Base-by-base conservation (phyloP, 1,140 invertebrate species). In the Cephus cinctus region DNA sequence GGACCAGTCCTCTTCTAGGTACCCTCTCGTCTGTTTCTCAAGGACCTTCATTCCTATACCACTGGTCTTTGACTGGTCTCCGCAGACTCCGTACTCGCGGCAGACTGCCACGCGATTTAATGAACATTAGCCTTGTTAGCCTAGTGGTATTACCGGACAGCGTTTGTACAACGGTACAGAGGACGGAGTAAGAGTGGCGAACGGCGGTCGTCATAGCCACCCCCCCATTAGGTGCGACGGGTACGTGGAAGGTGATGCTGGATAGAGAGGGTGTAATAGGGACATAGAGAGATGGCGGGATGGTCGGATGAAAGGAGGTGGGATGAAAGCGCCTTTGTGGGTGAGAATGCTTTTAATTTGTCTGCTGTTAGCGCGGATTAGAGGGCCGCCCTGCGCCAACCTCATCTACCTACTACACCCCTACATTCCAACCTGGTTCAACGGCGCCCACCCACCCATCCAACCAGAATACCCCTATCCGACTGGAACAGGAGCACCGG, bases 91-190 rank as follows among this genome's bases (percentile, higher is more conserved):
- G 25, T 8, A 19, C n/a, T 20, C 14, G 9, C 19, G n/a, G 36
- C 15, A 48, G 27, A 49, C 19, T 38, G 40, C 31, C 8, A 27
- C 25, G 43, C 60, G 46, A 60, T 63, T 60, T 60, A 63, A 63
- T 63, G 57, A 63, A 60, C 61, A 63, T 63, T 56, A 63, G 51
- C 53, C 57, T 56, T 60, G 57, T 60, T 60, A 58, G 57, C 47
- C 52, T 42, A 52, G 43, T 54, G n/a, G 54, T 51, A 55, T 57
- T 59, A 57, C 44, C 49, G 51, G 52, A 22, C 41, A 42, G 32
- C 15, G 36, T 42, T 40, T 40, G 50, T 52, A 31, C 43, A 14
- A 40, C 47, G 41, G 40, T 16, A 9, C 32, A 20, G 44, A 20
- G 35, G 23, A 21, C n/a, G 31, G 43, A 41, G 16, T 5, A 22